Evolutionary conservation across 2,113 vertebrate genomes (phyloP), one percentile per base, ranked within the genome.

Genomic region (Sylvietta virens): DNA sequence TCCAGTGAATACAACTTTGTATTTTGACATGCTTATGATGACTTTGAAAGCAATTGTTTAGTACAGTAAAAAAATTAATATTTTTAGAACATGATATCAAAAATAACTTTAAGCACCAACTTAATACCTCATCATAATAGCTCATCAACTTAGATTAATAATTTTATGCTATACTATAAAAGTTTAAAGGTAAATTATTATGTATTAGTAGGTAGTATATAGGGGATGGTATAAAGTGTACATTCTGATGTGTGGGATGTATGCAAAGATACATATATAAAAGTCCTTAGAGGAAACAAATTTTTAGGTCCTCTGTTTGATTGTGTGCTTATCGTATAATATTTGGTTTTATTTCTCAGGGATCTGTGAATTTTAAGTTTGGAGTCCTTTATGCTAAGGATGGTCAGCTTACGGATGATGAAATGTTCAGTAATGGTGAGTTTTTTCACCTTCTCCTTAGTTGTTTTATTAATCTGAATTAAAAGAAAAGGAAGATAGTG

Each of bases 341-440:
- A 35, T 16, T 74, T 86, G 42, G 5, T 13, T 71, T 90, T 66
- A 24, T 91, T 95, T 97, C 72, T 31, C 93, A 99, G 99, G 99
- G 99, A 76, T 99, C 99, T 26, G 99, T 99, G 96, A 99, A 99
- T 98, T 99, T 99, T 98, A 99, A 99, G 97, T 99, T 99, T 96
- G 99, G 99, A 86, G 98, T 99, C 91, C 99, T 99, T 88, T 99
- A 98, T 97, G 99, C 99, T 97, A 99, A 98, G 98, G 99, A 99
- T 10, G 99, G 99, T 45, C 99, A 99, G 97, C 98, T 99, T 88
- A 99, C 99, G 24, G 99, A 99, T 23, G 99, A 99, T 48, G 99
- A 99, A 96, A 99, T 99, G 99, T 99, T 99, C 94, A 99, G 99
- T 97, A 99, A 99, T 3, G 99, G 99, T 99, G 97, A 98, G 98